These are phyloP conservation scores for Athalia cordata DNA, from an alignment of 2,888 invertebrate species.

Conservation along the genomic window DNA sequence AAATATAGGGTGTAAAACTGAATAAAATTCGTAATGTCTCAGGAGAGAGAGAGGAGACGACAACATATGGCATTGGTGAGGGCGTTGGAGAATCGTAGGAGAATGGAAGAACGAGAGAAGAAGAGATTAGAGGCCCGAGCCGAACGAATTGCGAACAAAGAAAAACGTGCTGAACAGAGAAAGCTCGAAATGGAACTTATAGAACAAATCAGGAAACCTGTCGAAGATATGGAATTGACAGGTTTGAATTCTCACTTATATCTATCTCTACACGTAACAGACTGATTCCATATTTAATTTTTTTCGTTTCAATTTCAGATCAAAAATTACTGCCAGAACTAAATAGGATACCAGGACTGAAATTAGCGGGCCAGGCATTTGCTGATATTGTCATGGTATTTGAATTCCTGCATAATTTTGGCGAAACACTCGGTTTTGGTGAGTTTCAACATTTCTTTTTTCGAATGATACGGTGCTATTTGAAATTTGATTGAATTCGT, in stretches of 20 bases:
- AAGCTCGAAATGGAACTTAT: constrained; percentile 80
- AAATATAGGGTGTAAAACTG: not conserved
- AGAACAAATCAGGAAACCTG: constrained; percentile 88
- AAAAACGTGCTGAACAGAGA: constrained; percentile 86
- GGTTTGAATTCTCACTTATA: constrained; percentile 62
- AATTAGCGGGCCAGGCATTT: constrained; percentile 91
- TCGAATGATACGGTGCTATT: not conserved
- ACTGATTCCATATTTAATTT: not conserved
- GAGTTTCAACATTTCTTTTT: constrained; percentile 67
- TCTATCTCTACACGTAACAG: not conserved
- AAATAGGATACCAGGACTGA: constrained; percentile 86
- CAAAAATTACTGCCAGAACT: constrained; percentile 83
- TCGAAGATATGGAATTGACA: constrained; percentile 91
- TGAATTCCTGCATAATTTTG: constrained; percentile 97
- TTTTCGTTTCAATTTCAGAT: constrained; percentile 71
- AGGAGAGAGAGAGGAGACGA: constrained; percentile 92
- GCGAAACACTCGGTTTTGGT: constrained; percentile 95
- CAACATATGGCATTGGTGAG: constrained; percentile 94
- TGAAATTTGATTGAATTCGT: not conserved
- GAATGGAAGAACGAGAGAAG: constrained; percentile 90
- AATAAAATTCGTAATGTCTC: constrained; percentile 48
- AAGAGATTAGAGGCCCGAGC: constrained; percentile 85
- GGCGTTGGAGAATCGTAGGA: constrained; percentile 89
- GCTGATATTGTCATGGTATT: constrained; percentile 95
- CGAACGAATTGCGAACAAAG: constrained; percentile 89